Conservation (phyloP, 2,113 vertebrate species). For the Paralichthys olivaceus region DNA sequence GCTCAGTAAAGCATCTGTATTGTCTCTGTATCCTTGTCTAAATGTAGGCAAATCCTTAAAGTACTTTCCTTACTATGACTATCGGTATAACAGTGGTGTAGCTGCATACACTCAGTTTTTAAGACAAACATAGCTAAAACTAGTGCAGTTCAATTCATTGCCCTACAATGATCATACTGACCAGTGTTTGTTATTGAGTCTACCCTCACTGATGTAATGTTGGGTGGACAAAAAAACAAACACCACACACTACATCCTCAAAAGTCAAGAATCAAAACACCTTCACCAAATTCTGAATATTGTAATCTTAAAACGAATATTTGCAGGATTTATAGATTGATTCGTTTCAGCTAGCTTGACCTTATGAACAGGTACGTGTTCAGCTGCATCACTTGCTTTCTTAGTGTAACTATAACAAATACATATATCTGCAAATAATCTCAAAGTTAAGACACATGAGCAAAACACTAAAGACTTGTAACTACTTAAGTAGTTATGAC, state of each 20-base stretch:
- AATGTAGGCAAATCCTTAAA: not conserved
- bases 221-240: too few species aligned
- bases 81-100: not conserved
- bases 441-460: not conserved
- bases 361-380: not conserved
- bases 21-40: not conserved
- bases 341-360: not conserved
- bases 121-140: not conserved
- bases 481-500: too few species aligned
- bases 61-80: not conserved
- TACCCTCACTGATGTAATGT: too few species aligned
- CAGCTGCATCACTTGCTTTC: too few species aligned
- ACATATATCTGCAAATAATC: too few species aligned
- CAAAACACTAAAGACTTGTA: not conserved
- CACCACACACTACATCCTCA: too few species aligned
- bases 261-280: too few species aligned
- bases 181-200: too few species aligned
- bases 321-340: not conserved
- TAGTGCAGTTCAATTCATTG: not conserved
- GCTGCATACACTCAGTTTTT: not conserved
- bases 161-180: too few species aligned
- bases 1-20: constrained; percentile 7
- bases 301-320: not conserved
- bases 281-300: not conserved
- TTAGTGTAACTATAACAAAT: too few species aligned